Percentiles rank a stretch among this genome's conserved stretches.
These are phyloP conservation scores for Seriola rivoliana DNA, from an alignment of 2,113 vertebrate genomes.

Conservation along the genomic window DNA sequence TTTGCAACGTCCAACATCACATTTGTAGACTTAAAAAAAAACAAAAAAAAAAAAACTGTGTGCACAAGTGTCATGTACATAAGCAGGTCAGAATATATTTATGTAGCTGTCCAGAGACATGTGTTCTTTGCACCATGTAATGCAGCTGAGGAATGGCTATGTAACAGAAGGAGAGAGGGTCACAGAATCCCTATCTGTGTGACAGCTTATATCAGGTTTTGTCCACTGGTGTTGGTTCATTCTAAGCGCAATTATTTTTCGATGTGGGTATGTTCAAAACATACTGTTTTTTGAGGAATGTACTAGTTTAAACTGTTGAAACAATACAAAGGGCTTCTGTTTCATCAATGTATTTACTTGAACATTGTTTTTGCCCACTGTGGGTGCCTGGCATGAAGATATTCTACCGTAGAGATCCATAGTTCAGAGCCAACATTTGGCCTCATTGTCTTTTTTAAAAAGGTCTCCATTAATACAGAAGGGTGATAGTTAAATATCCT, in stretches of 20 bases:
- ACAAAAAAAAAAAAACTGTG: slow-evolving; percentile 19
- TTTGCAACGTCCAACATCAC: not conserved
- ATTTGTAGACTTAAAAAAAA: slow-evolving; percentile 3
- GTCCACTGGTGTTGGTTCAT: slow-evolving; percentile 10
- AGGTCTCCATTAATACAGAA: not conserved
- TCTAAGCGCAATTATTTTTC: slow-evolving; percentile 19
- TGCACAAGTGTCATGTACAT: not conserved
- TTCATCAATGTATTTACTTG: not conserved
- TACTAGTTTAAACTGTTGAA: too few relatives aligned
- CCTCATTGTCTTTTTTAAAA: not conserved
- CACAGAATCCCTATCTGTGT: slow-evolving; percentile 12
- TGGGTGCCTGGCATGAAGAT: not conserved
- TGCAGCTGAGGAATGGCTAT: slow-evolving; percentile 61
- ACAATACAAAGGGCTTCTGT: too few relatives aligned
- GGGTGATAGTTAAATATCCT: not conserved
- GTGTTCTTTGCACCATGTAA: slow-evolving; percentile 55
- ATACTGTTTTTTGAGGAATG: too few relatives aligned
- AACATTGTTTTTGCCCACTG: slow-evolving; percentile 1
- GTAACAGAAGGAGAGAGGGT: slow-evolving; percentile 56
- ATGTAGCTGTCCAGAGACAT: slow-evolving; percentile 39
- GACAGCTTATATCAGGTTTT: slow-evolving; percentile 33
- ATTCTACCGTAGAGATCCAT: not conserved
- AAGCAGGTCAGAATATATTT: slow-evolving; percentile 54
- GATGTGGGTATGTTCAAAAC: not conserved
- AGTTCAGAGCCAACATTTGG: not conserved